phyloP scores from a whole-genome alignment of 2,888 invertebrate species.

The Calephelis perditalis region DNA sequence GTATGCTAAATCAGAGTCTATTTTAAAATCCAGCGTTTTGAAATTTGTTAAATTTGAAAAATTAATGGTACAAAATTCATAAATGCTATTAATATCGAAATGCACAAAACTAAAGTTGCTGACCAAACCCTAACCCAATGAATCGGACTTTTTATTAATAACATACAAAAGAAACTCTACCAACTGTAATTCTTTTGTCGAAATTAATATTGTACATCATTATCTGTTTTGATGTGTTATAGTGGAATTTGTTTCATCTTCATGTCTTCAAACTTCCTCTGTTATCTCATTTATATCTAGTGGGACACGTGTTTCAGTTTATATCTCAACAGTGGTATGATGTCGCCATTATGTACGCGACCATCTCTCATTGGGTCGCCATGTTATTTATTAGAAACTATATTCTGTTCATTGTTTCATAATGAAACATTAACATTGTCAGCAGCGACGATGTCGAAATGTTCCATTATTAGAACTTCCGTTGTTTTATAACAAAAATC shows the following conservation, averaged over 20 bases:
- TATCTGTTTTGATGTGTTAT: not conserved
- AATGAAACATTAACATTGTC: conserved; percentile 75
- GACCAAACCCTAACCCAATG: conserved; percentile 9
- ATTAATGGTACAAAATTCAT: too few species aligned
- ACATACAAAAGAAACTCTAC: not conserved
- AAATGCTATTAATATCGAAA: too few species aligned
- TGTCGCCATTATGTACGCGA: conserved; percentile 46
- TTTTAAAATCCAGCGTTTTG: too few species aligned
- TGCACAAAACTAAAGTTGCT: not conserved
- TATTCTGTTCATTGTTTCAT: conserved; percentile 73
- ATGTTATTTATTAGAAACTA: conserved; percentile 62
- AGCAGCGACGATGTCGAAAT: conserved; percentile 52
- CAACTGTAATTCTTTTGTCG: not conserved
- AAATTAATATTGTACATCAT: conserved; percentile 5
- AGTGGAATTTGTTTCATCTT: not conserved
- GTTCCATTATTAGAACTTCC: conserved; percentile 71
- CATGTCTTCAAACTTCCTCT: conserved; percentile 26
- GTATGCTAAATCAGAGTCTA: too few species aligned
- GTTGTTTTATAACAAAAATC: conserved; percentile 34
- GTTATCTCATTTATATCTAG: conserved; percentile 38
- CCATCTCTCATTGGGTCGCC: conserved; percentile 53
- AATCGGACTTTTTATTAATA: not conserved
- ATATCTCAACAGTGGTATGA: conserved; percentile 39
- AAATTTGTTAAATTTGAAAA: too few species aligned
- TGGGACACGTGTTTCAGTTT: conserved; percentile 38